These are phyloP conservation scores for Omphaloscelis lunosa DNA, from an alignment of 2,888 invertebrate genomes.

Conservation along the genomic window DNA sequence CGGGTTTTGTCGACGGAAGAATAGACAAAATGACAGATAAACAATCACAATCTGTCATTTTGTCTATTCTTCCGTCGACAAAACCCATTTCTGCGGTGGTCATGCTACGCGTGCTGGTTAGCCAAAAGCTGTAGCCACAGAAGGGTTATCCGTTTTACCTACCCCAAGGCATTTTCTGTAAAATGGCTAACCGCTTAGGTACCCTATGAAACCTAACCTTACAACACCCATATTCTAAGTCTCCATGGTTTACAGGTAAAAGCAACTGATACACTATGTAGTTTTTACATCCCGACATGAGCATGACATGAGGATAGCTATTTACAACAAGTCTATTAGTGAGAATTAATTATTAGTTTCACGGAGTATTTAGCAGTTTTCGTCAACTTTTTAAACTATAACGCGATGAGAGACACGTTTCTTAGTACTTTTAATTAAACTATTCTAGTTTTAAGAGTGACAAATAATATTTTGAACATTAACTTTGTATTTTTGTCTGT, in stretches of 20 bases:
- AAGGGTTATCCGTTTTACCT: background rate
- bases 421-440: background rate
- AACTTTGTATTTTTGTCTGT: background rate
- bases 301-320: constrained; percentile 46
- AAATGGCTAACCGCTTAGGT: background rate
- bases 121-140: background rate
- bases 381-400: background rate
- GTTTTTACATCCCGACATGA: constrained; percentile 62
- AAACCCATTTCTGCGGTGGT: too few species aligned
- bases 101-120: too few species aligned
- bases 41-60: too few species aligned
- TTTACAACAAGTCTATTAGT: constrained; percentile 48
- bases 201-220: background rate
- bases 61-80: too few species aligned
- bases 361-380: constrained; percentile 36
- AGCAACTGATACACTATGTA: constrained; percentile 66
- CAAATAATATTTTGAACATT: background rate
- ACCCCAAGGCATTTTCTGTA: background rate
- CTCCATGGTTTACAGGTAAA: constrained; percentile 17
- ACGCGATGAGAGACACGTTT: background rate
- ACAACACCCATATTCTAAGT: background rate
- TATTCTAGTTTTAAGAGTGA: background rate
- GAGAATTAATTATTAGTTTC: constrained; percentile 25
- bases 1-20: too few species aligned
- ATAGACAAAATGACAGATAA: too few species aligned